Evolutionary conservation across 2,113 vertebrate genomes (phyloP), one percentile per base, ranked within the genome.

Genomic region (Romanogobio albipinnatus): DNA sequence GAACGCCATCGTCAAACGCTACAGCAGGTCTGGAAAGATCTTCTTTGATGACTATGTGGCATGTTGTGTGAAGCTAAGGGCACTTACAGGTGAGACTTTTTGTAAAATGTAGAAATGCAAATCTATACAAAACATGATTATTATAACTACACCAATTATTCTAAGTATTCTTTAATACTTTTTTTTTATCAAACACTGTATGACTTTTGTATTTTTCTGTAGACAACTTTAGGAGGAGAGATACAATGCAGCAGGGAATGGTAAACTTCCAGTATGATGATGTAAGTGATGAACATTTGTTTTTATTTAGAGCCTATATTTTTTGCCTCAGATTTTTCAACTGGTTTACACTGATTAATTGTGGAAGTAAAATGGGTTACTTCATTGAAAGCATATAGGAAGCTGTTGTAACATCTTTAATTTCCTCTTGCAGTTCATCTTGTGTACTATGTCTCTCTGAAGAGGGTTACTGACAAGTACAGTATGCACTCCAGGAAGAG

Each of bases 31-130:
- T 29, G 96, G 96, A 53, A 92, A 93, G 45, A 95, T 98, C 88
- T 96, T 88, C 90, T 98, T 98, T 58, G 97, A 98, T 81, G 97
- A 98, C 90, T 98, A 97, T 62, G 96, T 98, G 87, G 95, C 96
- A n/a, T 98, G 96, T 90, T 97, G 95, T 75, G 95, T 98, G 74
- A 97, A 95, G 86, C 94, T 97, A 76, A 91, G 95, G 8, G 86
- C 96, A 45, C 87, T 97, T 86, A 96, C 97, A 92, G 96, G 97
- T 98, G 93, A 10, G 80, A 9, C 2, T 51, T 6, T 36, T 43
- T 19, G 1, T 2, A 3, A 19, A 45, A 61, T 53, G 6, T 53
- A 13, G 58, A 17, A 26, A 70, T 61, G 11, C 45, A 1, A n/a
- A 22, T 61, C 9, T 39, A 24, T 26, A 15, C 19, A n/a, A 29